These are phyloP conservation scores for Diacarnus erythraeanus DNA, from an alignment of 37 sponge, comb jelly and placozoan genomes.

Conservation along the genomic window DNA sequence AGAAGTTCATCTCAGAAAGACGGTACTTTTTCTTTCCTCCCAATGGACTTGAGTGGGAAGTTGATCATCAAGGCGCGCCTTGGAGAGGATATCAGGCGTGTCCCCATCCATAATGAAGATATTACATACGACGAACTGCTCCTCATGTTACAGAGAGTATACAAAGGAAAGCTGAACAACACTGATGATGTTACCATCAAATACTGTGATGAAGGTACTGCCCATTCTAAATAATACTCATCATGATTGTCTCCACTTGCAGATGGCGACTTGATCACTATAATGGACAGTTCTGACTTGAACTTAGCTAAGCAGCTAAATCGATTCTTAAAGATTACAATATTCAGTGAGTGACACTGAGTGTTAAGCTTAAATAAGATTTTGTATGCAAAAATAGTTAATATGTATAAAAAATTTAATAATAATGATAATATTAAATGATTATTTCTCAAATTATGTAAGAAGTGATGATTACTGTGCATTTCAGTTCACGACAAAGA, in stretches of 20 bases:
- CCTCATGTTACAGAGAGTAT: constrained; percentile 91
- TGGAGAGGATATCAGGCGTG: constrained; percentile 76
- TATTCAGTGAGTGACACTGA: constrained; percentile 61
- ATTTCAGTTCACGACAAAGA: constrained; percentile 45
- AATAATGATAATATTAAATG: background rate
- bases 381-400: too few species aligned
- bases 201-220: constrained; percentile 87
- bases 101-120: constrained; percentile 92
- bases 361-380: too few species aligned
- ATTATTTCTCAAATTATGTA: background rate
- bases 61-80: constrained; percentile 86
- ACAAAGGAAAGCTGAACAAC: constrained; percentile 58
- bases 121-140: constrained; percentile 95
- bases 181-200: constrained; percentile 90
- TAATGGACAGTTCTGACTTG: constrained; percentile 80
- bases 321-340: constrained; percentile 53
- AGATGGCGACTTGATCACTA: constrained; percentile 90
- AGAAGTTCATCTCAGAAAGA: too few species aligned
- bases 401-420: background rate
- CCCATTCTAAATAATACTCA: background rate
- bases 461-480: background rate
- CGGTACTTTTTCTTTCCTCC: constrained; percentile 44
- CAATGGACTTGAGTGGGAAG: constrained; percentile 74
- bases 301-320: constrained; percentile 81
- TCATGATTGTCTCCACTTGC: background rate